phyloP scores from a whole-genome alignment of 1,140 invertebrate genomes.

The Saxidomus purpurata region DNA sequence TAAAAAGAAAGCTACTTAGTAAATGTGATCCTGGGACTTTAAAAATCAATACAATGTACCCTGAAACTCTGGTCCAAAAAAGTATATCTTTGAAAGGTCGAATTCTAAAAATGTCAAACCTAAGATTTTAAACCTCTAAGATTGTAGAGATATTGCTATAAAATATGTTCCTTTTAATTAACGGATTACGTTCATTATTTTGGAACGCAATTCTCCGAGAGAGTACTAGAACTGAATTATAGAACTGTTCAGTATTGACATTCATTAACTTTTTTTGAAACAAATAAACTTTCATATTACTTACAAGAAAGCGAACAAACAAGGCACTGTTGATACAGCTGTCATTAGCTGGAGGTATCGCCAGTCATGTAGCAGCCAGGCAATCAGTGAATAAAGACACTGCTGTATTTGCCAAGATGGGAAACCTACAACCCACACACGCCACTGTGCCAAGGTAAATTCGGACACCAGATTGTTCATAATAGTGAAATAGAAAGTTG shows the following conservation, averaged over 20 bases:
- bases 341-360: slow-evolving; percentile 19
- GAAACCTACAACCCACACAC: slow-evolving; percentile 30
- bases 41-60: too few species aligned
- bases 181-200: neutral
- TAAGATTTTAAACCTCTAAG: too few species aligned
- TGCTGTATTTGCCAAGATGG: slow-evolving; percentile 15
- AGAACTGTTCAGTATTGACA: neutral
- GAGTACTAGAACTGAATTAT: neutral
- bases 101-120: too few species aligned
- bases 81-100: too few species aligned
- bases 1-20: too few species aligned
- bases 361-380: slow-evolving; percentile 38
- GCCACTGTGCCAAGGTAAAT: slow-evolving; percentile 26
- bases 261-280: neutral
- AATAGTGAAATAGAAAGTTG: slow-evolving; percentile 25
- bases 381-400: neutral
- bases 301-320: slow-evolving; percentile 19
- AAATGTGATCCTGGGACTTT: too few species aligned
- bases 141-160: too few species aligned
- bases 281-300: neutral
- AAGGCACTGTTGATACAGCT: neutral
- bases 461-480: neutral
- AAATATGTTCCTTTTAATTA: too few species aligned
- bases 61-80: too few species aligned
- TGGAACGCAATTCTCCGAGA: too few species aligned